Evolutionary conservation across 1,140 invertebrate genomes (phyloP), one percentile per base, ranked within the genome.

Genomic region (Cydia strobilella): DNA sequence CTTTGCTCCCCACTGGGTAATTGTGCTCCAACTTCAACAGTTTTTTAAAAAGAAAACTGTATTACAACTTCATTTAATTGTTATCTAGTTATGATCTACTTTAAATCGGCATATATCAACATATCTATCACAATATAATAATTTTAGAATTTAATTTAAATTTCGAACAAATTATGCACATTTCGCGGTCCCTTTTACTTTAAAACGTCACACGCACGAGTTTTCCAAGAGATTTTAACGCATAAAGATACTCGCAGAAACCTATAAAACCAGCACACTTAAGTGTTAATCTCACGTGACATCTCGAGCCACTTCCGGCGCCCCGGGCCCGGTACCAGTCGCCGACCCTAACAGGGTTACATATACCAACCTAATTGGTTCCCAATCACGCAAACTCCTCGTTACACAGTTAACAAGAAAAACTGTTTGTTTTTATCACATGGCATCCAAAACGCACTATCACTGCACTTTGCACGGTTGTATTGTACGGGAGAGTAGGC

Each of bases 201-300:
- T 3, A 15, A 45, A 15, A 3, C 42, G 42, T 45, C 42, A 45
- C 42, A 45, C 42, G 3, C 13, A 15, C 25, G 3, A 9, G 9
- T 39, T 45, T 45, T 15, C 42, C 12, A 9, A 39, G 7, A 39
- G 9, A n/a, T 13, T 9, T 45, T 45, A 45, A 45, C 42, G 42
- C 42, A 45, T 45, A 45, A 45, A 45, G 42, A 15, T 45, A 45
- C n/a, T 39, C 54, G 18, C 54, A 18, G 27, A 42, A 18, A 31
- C 65, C 65, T 69, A 69, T 69, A 69, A 39, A 39, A 35, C 15
- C 12, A 13, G 63, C 27, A 31, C 63, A 65, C 63, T 35, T 69
- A 35, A 69, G 65, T 69, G 65, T 69, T 69, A 69, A 69, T 39
- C 65, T 69, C 65, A 69, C 65, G 65, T 69, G 65, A 69, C 20